phyloP scores from a whole-genome alignment of 2,888 invertebrate genomes.

The Pseudococcus viburni region DNA sequence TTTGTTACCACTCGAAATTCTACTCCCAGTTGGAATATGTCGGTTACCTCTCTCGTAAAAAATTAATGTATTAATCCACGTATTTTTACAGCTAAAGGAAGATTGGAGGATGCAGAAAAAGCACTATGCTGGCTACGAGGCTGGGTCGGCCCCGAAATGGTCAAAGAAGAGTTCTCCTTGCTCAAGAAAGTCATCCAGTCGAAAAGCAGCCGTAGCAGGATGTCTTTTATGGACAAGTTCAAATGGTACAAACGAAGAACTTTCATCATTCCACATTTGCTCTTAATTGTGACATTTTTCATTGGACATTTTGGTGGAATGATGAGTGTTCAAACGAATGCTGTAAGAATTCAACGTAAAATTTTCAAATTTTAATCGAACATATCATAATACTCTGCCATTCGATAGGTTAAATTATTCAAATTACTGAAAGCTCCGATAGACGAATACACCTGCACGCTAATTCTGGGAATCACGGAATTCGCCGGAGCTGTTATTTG shows the following conservation, averaged over 20 bases:
- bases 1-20: no score
- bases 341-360: constrained; percentile 75
- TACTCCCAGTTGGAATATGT: no score
- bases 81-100: constrained; percentile 73
- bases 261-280: constrained; percentile 79
- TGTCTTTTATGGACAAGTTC: constrained; percentile 67
- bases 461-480: constrained; percentile 79
- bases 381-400: background rate
- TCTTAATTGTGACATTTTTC: constrained; percentile 80
- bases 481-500: constrained; percentile 79
- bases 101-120: constrained; percentile 78
- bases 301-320: constrained; percentile 84
- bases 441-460: constrained; percentile 83
- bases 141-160: constrained; percentile 78
- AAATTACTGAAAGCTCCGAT: constrained; percentile 81
- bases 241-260: constrained; percentile 71
- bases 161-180: constrained; percentile 74
- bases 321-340: constrained; percentile 76
- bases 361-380: background rate
- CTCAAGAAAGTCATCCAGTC: constrained; percentile 67
- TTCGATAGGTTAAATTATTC: constrained; percentile 77
- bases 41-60: no score
- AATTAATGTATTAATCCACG: no score
- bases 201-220: constrained; percentile 66
- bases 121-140: constrained; percentile 85